Conservation (phyloP, 2,113 vertebrate species). For the Scophthalmus maximus region DNA sequence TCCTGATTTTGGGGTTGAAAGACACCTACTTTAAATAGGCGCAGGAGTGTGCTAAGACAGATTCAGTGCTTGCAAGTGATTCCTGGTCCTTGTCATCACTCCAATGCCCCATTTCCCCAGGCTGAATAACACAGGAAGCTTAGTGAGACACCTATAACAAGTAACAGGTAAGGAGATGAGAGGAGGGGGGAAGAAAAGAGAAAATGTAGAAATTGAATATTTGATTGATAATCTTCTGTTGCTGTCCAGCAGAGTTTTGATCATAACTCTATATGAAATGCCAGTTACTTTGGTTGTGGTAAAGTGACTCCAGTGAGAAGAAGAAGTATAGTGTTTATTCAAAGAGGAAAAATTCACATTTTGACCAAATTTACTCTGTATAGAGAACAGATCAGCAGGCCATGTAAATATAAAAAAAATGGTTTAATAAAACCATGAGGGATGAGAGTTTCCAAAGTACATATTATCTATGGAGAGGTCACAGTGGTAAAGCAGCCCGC, state of each 20-base stretch:
- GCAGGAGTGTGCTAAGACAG: slow-evolving; percentile 50
- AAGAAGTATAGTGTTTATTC: slow-evolving; percentile 85
- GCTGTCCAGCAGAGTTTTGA: slow-evolving; percentile 68
- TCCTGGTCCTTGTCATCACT: slow-evolving; percentile 74
- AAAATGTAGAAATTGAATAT: slow-evolving; percentile 2
- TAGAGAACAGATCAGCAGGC: slow-evolving; percentile 67
- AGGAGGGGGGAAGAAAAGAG: slow-evolving; percentile 11
- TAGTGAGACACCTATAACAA: slow-evolving; percentile 39
- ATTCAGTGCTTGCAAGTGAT: slow-evolving; percentile 52
- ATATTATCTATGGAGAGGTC: slow-evolving; percentile 82
- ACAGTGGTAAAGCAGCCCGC: slow-evolving; percentile 70
- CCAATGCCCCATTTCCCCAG: slow-evolving; percentile 73
- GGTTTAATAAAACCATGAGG: slow-evolving; percentile 76
- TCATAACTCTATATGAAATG: slow-evolving; percentile 62
- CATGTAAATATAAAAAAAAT: slow-evolving; percentile 77
- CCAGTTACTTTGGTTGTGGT: slow-evolving; percentile 86
- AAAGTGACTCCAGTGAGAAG: slow-evolving; percentile 81
- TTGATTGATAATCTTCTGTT: too few relatives aligned
- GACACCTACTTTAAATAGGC: slow-evolving; percentile 60
- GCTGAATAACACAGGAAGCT: slow-evolving; percentile 63
- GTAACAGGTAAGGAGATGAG: slow-evolving; percentile 43
- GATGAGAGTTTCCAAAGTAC: slow-evolving; percentile 78
- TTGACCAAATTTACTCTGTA: slow-evolving; percentile 70
- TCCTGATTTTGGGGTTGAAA: slow-evolving; percentile 64
- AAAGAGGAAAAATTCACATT: slow-evolving; percentile 75